Evolutionary conservation across 2,113 vertebrate genomes (phyloP).

Genomic region (Martes martes): DNA sequence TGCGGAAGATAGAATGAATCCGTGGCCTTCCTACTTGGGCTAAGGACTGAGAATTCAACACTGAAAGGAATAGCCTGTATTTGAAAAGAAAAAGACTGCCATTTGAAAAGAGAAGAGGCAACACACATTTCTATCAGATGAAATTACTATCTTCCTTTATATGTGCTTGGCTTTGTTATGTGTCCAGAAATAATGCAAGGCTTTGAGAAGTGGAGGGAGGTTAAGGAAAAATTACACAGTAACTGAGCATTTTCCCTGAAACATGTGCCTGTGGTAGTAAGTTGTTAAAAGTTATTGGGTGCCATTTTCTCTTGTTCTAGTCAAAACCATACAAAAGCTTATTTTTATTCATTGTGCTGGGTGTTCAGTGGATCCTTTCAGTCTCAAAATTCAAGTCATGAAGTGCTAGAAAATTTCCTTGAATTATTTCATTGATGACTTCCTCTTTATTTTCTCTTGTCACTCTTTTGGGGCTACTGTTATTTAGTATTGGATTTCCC

Average conservation of each 20-base stretch:
- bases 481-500: neutral
- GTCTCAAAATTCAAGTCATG: neutral
- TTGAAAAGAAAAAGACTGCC: neutral
- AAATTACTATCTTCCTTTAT: conserved; percentile 11
- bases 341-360: neutral
- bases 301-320: neutral
- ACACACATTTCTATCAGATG: neutral
- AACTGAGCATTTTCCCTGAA: neutral
- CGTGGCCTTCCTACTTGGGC: neutral
- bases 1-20: neutral
- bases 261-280: neutral
- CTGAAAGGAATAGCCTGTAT: neutral
- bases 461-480: neutral
- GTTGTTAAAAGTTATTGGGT: neutral
- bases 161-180: neutral
- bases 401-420: neutral
- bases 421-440: neutral
- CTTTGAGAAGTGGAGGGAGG: neutral
- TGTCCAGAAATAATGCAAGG: neutral
- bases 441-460: neutral
- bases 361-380: neutral
- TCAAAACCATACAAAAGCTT: neutral
- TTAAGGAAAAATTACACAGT: neutral
- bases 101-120: neutral
- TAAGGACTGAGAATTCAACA: neutral